Percentiles rank a stretch among this genome's conserved stretches.
Conservation (phyloP, 2,113 vertebrate genomes). For the Gila orcuttii region DNA sequence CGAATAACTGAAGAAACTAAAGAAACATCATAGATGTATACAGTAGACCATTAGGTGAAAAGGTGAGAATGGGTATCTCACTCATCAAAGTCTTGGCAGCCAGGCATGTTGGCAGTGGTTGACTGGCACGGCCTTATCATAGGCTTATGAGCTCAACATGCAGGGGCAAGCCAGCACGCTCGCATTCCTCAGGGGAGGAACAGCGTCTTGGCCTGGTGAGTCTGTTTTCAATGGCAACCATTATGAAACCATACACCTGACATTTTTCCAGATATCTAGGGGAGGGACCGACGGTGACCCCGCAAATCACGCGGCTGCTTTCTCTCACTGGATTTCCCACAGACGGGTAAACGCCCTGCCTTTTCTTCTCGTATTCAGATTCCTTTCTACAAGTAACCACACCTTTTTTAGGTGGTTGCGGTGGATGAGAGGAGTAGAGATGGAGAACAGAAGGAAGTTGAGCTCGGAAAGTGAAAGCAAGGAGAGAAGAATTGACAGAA, state of each 20-base stretch:
- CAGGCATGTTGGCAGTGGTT: slow-evolving; percentile 55
- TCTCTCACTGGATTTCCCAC: slow-evolving; percentile 19
- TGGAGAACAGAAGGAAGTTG: not conserved
- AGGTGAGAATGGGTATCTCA: slow-evolving; percentile 51
- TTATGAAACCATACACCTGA: slow-evolving; percentile 54
- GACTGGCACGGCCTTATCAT: slow-evolving; percentile 62
- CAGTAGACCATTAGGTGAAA: slow-evolving; percentile 55
- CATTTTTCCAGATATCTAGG: slow-evolving; percentile 36
- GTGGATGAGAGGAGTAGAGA: not conserved
- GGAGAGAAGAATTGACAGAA: slow-evolving; percentile 56
- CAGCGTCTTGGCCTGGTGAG: slow-evolving; percentile 47
- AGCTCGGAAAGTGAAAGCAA: slow-evolving; percentile 36
- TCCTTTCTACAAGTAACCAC: slow-evolving; percentile 18
- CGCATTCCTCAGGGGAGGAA: slow-evolving; percentile 52
- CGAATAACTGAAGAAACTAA: not conserved
- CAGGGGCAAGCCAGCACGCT: slow-evolving; percentile 53
- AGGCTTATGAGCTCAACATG: slow-evolving; percentile 61
- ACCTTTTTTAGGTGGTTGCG: slow-evolving; percentile 26
- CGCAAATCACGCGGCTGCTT: slow-evolving; percentile 25
- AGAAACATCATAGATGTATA: not conserved
- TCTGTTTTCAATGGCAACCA: slow-evolving; percentile 49
- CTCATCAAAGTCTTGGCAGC: slow-evolving; percentile 63
- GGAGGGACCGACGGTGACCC: slow-evolving; percentile 39
- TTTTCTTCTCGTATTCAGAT: slow-evolving; percentile 21
- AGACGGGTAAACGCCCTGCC: slow-evolving; percentile 21